Conservation (phyloP, 2,113 vertebrate species). For the Macroglossus sobrinus region DNA sequence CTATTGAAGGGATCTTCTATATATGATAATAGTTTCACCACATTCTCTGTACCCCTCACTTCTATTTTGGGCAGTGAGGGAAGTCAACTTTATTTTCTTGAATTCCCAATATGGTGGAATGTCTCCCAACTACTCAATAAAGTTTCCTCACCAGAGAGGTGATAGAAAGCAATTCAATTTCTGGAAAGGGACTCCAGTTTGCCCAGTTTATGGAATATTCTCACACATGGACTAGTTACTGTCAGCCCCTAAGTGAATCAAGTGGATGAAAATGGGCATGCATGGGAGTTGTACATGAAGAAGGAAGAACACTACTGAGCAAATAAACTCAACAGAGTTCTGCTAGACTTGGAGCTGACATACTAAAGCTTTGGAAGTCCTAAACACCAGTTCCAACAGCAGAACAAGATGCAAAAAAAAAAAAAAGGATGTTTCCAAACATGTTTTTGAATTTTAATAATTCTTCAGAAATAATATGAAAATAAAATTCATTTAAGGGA, state of each 20-base stretch:
- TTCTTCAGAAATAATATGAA: background rate
- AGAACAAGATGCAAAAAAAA: background rate
- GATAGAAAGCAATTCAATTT: background rate
- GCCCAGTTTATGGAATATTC: background rate
- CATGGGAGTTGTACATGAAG: background rate
- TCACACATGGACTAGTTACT: background rate
- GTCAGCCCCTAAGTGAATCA: background rate
- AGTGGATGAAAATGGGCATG: background rate
- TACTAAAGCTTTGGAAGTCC: background rate
- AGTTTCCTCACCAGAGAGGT: background rate
- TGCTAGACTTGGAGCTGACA: background rate
- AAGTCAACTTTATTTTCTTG: conserved; percentile 2
- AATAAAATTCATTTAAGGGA: background rate
- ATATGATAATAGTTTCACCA: background rate
- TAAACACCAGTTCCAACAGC: background rate
- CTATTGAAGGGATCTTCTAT: background rate
- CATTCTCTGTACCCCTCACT: background rate
- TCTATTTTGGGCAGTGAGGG: background rate
- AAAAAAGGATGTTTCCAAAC: background rate
- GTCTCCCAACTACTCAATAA: background rate
- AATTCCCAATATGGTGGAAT: background rate
- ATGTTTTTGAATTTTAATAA: conserved; percentile 1
- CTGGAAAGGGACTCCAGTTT: background rate
- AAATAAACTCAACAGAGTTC: background rate
- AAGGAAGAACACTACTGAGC: background rate